Conservation (phyloP, 1,140 invertebrate genomes). For the Zaprionus kolodkinae region DNA sequence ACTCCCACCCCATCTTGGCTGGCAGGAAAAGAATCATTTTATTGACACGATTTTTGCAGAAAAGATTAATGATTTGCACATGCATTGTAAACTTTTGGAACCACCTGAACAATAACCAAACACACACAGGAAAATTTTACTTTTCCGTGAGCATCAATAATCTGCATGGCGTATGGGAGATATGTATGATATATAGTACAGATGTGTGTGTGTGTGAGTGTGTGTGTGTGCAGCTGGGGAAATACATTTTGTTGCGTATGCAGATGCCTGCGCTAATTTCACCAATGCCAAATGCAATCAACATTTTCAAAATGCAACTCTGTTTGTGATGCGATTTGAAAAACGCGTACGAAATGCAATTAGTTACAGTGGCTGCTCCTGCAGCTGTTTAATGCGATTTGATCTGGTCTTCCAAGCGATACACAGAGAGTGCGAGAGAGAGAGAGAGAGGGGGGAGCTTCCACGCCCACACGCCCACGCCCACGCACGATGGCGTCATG, state of each 20-base stretch:
- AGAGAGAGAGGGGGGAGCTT: background rate
- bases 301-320: slow-evolving; percentile 39
- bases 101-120: background rate
- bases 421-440: background rate
- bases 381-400: slow-evolving; percentile 46
- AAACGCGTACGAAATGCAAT: slow-evolving; percentile 55
- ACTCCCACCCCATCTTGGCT: background rate
- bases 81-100: slow-evolving; percentile 3
- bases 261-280: background rate
- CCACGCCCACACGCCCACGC: background rate
- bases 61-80: slow-evolving; percentile 5
- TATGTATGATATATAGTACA: background rate
- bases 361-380: slow-evolving; percentile 26
- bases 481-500: slow-evolving; percentile 19
- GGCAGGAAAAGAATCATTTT: background rate
- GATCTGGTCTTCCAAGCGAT: slow-evolving; percentile 2
- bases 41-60: slow-evolving; percentile 7
- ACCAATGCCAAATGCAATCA: slow-evolving; percentile 53
- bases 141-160: background rate
- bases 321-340: slow-evolving; percentile 38
- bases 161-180: background rate
- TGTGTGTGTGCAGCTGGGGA: background rate
- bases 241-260: background rate
- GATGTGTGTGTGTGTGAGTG: background rate
- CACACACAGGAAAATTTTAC: background rate